Percentiles rank a stretch among this genome's conserved stretches.
Conservation (phyloP, 2,797 vertebrate species). For the Paguma larvata region DNA sequence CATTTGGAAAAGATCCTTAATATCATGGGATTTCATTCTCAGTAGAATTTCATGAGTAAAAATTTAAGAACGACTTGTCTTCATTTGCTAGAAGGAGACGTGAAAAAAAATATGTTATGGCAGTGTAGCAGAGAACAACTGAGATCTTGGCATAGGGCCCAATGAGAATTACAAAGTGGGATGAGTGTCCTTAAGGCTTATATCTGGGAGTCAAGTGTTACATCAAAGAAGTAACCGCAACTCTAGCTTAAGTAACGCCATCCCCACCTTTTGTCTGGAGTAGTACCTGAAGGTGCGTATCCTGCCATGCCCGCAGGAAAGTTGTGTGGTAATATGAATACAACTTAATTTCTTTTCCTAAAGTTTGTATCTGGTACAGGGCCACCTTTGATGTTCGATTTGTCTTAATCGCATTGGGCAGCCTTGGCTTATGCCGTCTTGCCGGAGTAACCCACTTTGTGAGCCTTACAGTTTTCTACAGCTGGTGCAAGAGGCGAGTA, state of each 20-base stretch:
- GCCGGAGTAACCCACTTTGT: not conserved
- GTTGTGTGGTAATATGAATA: not conserved
- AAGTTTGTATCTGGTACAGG: not conserved
- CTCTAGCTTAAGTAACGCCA: not conserved
- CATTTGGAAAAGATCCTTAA: not conserved
- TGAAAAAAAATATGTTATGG: not conserved
- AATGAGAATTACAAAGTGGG: not conserved
- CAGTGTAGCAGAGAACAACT: not conserved
- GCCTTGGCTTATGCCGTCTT: not conserved
- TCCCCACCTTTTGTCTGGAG: not conserved
- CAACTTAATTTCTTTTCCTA: not conserved
- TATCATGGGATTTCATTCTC: not conserved
- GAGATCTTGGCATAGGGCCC: not conserved
- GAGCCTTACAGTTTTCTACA: not conserved
- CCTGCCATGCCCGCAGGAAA: not conserved
- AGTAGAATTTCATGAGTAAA: not conserved
- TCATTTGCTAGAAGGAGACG: not conserved
- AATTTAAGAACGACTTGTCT: not conserved
- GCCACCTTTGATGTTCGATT: not conserved
- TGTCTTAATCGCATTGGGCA: not conserved
- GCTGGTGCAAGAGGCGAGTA: not conserved
- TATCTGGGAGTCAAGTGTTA: not conserved
- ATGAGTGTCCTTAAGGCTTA: not conserved
- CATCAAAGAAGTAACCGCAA: not conserved
- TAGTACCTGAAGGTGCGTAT: not conserved